Percentiles rank a stretch among this genome's conserved stretches.
Conservation (phyloP, 2,888 invertebrate species). For the Biston stratarius region DNA sequence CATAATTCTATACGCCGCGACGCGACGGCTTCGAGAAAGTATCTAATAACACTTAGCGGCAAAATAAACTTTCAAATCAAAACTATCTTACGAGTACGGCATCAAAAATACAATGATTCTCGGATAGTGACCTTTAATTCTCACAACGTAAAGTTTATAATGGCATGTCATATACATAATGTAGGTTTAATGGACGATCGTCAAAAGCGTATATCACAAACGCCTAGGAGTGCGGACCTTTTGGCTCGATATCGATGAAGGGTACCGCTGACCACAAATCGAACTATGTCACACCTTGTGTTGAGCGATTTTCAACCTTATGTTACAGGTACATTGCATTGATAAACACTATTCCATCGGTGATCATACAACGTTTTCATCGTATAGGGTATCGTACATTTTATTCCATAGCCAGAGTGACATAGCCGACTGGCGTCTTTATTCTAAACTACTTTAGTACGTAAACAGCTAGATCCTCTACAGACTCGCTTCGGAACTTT, state of each 20-base stretch:
- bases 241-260: constrained; percentile 26
- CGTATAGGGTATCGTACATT: background rate
- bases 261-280: constrained; percentile 29
- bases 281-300: constrained; percentile 23
- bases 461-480: constrained; percentile 27
- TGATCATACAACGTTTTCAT: constrained; percentile 11
- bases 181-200: constrained; percentile 78
- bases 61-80: constrained; percentile 31
- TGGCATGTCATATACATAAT: constrained; percentile 56
- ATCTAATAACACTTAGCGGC: constrained; percentile 34
- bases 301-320: constrained; percentile 8
- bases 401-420: constrained; percentile 14
- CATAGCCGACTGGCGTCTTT: constrained; percentile 31
- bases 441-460: constrained; percentile 37
- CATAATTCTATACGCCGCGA: constrained; percentile 38
- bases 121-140: constrained; percentile 41
- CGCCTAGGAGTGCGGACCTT: constrained; percentile 53
- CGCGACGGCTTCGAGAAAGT: constrained; percentile 42
- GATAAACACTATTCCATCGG: background rate
- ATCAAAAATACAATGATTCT: constrained; percentile 46
- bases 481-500: constrained; percentile 29
- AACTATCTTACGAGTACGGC: constrained; percentile 39
- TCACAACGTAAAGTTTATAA: constrained; percentile 50
- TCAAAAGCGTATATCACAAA: constrained; percentile 84
- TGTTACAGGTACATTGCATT: background rate